Evolutionary conservation across 2,888 invertebrate species (phyloP), one percentile per base, ranked within the genome.

Genomic region (Drosophila stalkeri): DNA sequence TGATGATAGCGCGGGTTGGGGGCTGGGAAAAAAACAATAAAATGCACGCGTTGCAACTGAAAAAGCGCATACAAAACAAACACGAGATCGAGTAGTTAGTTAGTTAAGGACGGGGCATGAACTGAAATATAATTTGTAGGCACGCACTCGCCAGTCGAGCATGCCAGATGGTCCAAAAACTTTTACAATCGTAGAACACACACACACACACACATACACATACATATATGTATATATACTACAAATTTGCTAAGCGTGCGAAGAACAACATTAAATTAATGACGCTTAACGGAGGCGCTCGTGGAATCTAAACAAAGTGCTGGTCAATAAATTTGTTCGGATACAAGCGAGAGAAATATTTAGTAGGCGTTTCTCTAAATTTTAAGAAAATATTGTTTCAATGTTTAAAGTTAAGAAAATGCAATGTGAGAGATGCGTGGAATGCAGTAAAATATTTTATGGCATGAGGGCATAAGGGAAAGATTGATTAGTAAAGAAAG

Each of bases 21-120:
- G 54, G 27, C n/a, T 2, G 11, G 16, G 5, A 27, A 27, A 27
- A 55, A 66, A 81, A 77, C 85, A 72, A 85, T 89, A 81, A 85
- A 89, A 81, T 89, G 85, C 85, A 85, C 77, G 80, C 82, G 85
- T 75, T 84, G 87, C 87, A 87, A 61, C 59, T 70, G 47, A n/a
- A 37, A 72, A 70, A 60, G 64, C 67, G 49, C 66, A 75, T 46
- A 68, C 33, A 68, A 64, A 60, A 54, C 52, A 72, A 80, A 56
- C 72, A 77, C 55, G 55, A 55, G 41, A 55, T 55, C 55, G 41
- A 16, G 27, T 31, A 27, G 27, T 41, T 55, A 54, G 54, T 12
- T 35, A 16, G 46, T 14, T 43, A 39, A 27, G 57, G 46, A 44
- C 1, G 7, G 11, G 16, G n/a, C 49, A 43, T 33, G 47, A 51